Evolutionary conservation across 2,113 vertebrate genomes (phyloP).

Genomic region (Lampris megalopsis): DNA sequence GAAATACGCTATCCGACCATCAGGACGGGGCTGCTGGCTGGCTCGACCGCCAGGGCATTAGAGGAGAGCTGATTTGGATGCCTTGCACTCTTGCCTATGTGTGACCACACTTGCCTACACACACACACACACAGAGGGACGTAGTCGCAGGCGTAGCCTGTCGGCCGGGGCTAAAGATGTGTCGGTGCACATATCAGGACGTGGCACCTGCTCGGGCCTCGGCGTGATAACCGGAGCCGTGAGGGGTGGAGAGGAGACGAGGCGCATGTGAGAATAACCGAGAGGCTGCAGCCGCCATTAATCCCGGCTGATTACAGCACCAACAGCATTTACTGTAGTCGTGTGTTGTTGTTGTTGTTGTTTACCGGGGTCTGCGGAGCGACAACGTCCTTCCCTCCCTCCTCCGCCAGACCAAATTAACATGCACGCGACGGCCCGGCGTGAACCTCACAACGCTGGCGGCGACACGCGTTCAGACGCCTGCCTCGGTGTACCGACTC

Average conservation of each 20-base stretch:
- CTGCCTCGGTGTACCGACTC: too few relatives aligned
- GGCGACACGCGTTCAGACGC: too few relatives aligned
- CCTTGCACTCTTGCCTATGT: constrained; percentile 38
- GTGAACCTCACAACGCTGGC: too few relatives aligned
- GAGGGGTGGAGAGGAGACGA: constrained; percentile 46
- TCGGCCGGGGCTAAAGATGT: constrained; percentile 47
- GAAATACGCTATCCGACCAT: constrained; percentile 15
- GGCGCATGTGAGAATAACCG: constrained; percentile 63
- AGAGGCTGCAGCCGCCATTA: constrained; percentile 58
- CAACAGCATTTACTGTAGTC: constrained; percentile 45
- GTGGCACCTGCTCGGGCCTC: constrained; percentile 52
- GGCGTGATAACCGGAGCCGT: constrained; percentile 54
- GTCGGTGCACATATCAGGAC: constrained; percentile 60
- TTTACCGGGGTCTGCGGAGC: constrained; percentile 50
- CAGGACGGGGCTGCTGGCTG: constrained; percentile 33
- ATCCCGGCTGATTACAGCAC: constrained; percentile 63
- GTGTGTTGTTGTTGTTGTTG: background rate
- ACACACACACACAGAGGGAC: constrained; percentile 11
- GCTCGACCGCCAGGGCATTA: constrained; percentile 30
- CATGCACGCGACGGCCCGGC: background rate
- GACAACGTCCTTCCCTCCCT: constrained; percentile 41
- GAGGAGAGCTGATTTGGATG: constrained; percentile 52
- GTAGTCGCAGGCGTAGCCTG: constrained; percentile 10
- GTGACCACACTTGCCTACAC: constrained; percentile 7
- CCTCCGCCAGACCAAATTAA: constrained; percentile 30